Evolutionary conservation across 2,888 invertebrate species (phyloP).

Genomic region (Melanargia galathea): DNA sequence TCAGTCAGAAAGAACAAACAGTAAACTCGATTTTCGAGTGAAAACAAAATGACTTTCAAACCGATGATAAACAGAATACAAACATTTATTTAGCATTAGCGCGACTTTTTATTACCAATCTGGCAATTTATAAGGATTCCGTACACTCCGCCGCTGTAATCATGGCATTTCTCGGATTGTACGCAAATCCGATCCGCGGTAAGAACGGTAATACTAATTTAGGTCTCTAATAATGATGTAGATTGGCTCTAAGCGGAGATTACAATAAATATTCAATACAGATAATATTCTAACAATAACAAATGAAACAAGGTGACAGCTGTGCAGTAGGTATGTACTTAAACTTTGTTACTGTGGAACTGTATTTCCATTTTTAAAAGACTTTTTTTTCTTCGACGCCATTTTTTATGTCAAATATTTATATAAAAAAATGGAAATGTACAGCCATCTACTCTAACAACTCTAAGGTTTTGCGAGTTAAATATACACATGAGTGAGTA

Average conservation of each 20-base stretch:
- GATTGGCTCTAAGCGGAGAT: neutral
- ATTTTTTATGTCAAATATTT: no score
- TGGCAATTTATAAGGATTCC: conserved; percentile 48
- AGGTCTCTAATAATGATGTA: conserved; percentile 9
- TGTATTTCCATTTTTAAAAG: no score
- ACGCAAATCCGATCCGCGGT: conserved; percentile 32
- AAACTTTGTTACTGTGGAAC: no score
- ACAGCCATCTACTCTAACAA: no score
- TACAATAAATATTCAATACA: neutral
- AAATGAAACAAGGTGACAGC: no score
- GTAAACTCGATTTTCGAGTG: conserved; percentile 10
- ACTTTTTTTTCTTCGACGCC: no score
- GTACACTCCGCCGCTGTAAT: conserved; percentile 47
- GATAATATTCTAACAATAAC: no score
- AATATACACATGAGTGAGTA: no score
- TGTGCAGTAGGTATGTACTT: no score
- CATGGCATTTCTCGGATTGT: conserved; percentile 42
- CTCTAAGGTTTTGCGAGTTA: no score
- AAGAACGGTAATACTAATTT: conserved; percentile 29
- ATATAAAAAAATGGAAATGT: no score
- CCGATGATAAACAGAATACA: conserved; percentile 15
- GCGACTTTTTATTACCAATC: conserved; percentile 42
- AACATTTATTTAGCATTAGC: conserved; percentile 31
- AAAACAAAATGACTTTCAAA: conserved; percentile 19
- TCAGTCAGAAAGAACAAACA: no score